Evolutionary conservation across 2,888 invertebrate species (phyloP).

Genomic region (Campaea margaritaria): DNA sequence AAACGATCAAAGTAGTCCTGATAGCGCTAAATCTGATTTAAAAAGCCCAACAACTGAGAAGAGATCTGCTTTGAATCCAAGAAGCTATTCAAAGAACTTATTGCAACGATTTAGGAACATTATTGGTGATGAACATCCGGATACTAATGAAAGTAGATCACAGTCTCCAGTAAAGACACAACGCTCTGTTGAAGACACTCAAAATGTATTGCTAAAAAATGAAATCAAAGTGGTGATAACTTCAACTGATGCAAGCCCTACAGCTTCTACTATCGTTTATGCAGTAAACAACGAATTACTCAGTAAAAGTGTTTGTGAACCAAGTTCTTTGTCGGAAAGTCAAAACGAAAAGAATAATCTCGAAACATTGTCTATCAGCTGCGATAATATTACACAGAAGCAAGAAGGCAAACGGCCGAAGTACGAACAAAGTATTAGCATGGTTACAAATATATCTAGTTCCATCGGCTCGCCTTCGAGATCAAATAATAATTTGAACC

Average conservation of each 20-base stretch:
- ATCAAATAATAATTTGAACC: slow-evolving; percentile 73
- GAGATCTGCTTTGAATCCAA: slow-evolving; percentile 72
- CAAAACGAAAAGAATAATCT: slow-evolving; percentile 74
- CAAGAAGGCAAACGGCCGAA: slow-evolving; percentile 54
- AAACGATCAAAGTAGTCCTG: slow-evolving; percentile 71
- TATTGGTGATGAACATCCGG: slow-evolving; percentile 78
- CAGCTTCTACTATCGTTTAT: slow-evolving; percentile 62
- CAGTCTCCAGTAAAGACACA: slow-evolving; percentile 49
- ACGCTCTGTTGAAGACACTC: slow-evolving; percentile 48
- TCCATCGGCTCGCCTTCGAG: slow-evolving; percentile 66
- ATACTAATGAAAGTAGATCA: slow-evolving; percentile 67
- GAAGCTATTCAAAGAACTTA: slow-evolving; percentile 79
- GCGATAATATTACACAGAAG: slow-evolving; percentile 70
- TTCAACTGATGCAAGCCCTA: slow-evolving; percentile 66
- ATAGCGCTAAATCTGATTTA: slow-evolving; percentile 64
- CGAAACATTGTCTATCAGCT: slow-evolving; percentile 72
- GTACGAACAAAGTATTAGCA: slow-evolving; percentile 73
- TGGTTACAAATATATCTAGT: slow-evolving; percentile 64
- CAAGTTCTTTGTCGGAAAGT: slow-evolving; percentile 68
- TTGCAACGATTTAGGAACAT: slow-evolving; percentile 81
- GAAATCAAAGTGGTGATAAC: slow-evolving; percentile 76
- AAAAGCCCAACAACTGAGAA: slow-evolving; percentile 78
- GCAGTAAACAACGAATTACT: slow-evolving; percentile 60
- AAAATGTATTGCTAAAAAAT: slow-evolving; percentile 56
- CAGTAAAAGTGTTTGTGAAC: slow-evolving; percentile 75